These are phyloP conservation scores for Achatina immaculata DNA, from an alignment of 1,140 invertebrate genomes.

Conservation along the genomic window DNA sequence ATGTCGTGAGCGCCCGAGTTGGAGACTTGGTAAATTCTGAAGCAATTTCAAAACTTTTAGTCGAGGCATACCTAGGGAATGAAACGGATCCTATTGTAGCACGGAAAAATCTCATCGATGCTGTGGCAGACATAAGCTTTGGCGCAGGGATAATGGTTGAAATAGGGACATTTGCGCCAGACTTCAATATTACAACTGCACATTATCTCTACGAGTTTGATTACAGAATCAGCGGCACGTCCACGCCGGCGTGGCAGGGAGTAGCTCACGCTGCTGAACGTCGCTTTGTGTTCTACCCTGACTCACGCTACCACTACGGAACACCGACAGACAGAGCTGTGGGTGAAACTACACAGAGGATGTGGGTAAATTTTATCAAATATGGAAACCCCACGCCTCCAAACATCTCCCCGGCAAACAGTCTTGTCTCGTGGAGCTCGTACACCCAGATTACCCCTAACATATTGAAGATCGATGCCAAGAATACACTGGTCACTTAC, in stretches of 20 bases:
- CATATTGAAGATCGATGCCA: background rate
- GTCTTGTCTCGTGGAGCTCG: background rate
- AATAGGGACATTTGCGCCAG: background rate
- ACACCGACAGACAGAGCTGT: background rate
- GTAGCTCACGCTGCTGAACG: constrained; percentile 6
- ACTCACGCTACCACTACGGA: background rate
- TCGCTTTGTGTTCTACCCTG: constrained; percentile 12
- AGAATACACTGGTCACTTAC: background rate
- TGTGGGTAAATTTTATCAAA: constrained; percentile 25
- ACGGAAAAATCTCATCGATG: background rate
- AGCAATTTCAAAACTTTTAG: background rate
- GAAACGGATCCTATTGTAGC: background rate
- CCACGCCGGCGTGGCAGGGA: constrained; percentile 3
- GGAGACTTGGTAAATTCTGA: background rate
- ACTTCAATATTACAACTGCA: background rate
- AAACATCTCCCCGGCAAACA: background rate
- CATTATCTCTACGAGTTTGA: constrained; percentile 19
- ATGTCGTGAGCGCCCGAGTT: background rate
- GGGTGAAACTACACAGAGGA: background rate
- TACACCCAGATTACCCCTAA: background rate
- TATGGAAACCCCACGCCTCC: constrained; percentile 7
- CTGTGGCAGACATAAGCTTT: background rate
- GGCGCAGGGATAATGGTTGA: background rate
- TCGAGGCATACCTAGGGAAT: background rate
- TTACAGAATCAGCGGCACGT: background rate